These are phyloP conservation scores for Arnoldichthys spilopterus DNA, from an alignment of 2,797 vertebrate genomes.

Conservation along the genomic window DNA sequence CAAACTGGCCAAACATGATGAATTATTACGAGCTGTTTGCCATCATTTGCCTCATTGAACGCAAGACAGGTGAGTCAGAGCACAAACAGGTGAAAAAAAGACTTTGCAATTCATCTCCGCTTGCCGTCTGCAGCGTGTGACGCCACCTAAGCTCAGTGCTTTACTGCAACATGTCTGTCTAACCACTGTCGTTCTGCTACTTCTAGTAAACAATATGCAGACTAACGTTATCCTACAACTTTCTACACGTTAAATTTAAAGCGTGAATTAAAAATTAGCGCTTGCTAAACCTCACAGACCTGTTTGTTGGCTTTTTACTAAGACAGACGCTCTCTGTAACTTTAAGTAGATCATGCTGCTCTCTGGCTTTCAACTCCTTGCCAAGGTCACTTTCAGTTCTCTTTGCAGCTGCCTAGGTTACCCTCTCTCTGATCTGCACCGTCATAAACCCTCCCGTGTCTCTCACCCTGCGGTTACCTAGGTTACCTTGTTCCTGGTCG, in stretches of 20 bases:
- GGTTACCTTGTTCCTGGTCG: constrained; percentile 36
- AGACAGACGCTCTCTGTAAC: neutral
- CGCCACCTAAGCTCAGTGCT: neutral
- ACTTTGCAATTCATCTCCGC: constrained; percentile 21
- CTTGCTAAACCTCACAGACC: constrained; percentile 8
- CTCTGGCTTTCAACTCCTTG: constrained; percentile 16
- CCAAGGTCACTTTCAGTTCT: constrained; percentile 44
- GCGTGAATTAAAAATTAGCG: neutral
- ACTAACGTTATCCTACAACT: neutral
- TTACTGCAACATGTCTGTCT: neutral
- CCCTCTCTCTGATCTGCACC: constrained; percentile 9
- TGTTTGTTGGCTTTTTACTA: neutral
- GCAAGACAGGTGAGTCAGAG: constrained; percentile 39
- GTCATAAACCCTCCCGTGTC: constrained; percentile 22
- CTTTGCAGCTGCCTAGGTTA: constrained; percentile 27
- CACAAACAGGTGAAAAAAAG: constrained; percentile 43
- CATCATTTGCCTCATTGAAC: constrained; percentile 43
- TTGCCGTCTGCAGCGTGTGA: constrained; percentile 1
- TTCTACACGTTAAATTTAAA: neutral
- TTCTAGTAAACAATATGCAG: neutral
- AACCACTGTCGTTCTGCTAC: neutral
- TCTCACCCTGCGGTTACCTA: constrained; percentile 32
- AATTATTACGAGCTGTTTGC: constrained; percentile 26
- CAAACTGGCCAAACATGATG: neutral
- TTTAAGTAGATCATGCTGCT: neutral